Evolutionary conservation across 2,113 vertebrate species (phyloP).

Genomic region (Gavialis gangeticus): DNA sequence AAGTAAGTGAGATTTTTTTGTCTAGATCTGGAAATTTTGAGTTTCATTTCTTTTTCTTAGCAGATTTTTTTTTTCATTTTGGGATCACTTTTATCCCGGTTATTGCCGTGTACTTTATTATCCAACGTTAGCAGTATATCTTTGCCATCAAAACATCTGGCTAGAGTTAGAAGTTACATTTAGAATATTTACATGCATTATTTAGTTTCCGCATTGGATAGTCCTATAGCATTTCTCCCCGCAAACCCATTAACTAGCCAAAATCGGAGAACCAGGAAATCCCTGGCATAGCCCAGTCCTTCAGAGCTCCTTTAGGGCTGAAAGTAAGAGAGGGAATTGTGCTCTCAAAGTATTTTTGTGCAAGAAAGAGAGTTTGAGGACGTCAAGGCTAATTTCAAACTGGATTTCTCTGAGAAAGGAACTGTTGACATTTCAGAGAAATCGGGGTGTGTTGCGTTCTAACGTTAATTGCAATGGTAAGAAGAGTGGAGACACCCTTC

Average conservation of each 20-base stretch:
- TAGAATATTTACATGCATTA: conserved; percentile 17
- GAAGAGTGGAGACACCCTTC: not conserved
- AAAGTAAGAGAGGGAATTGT: not conserved
- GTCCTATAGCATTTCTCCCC: not conserved
- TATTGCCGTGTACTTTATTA: conserved; percentile 62
- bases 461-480: accelerated
- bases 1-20: conserved; percentile 62
- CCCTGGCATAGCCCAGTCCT: not conserved
- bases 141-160: conserved; percentile 38
- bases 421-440: not conserved
- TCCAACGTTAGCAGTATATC: conserved; percentile 40
- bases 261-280: not conserved
- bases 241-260: not conserved
- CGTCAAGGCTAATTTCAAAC: not conserved
- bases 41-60: conserved; percentile 52
- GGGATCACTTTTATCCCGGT: conserved; percentile 66
- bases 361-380: not conserved
- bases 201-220: conserved; percentile 30
- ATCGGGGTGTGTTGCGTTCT: not conserved
- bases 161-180: conserved; percentile 38
- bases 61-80: conserved; percentile 22
- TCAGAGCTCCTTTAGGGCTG: not conserved
- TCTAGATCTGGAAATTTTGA: conserved; percentile 69
- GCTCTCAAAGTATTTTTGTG: not conserved
- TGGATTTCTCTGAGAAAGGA: not conserved